A percentile compares a stretch with the other conserved stretches of the same genome.
These are phyloP conservation scores for Polydesmus complanatus DNA, from an alignment of 2,888 invertebrate species.

Conservation along the genomic window DNA sequence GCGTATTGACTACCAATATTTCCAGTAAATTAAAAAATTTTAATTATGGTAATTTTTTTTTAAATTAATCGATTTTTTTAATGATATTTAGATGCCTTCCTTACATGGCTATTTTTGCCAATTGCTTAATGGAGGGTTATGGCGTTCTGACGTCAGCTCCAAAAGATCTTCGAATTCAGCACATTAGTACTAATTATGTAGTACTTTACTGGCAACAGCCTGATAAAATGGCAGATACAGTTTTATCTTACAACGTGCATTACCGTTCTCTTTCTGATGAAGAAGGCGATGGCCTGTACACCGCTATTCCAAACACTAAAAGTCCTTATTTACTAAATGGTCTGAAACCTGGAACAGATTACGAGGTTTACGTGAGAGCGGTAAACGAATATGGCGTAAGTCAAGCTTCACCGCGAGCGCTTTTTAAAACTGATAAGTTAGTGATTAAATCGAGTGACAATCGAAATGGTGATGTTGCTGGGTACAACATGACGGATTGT, in stretches of 20 bases:
- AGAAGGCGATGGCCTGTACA: constrained; percentile 30
- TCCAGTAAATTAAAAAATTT: constrained; percentile 56
- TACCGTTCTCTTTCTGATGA: constrained; percentile 35
- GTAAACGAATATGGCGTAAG: constrained; percentile 66
- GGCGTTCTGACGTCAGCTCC: constrained; percentile 66
- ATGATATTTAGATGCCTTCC: constrained; percentile 48
- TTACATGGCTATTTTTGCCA: constrained; percentile 65
- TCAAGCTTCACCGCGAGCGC: constrained; percentile 55
- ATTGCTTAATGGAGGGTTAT: constrained; percentile 69
- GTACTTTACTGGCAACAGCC: constrained; percentile 66
- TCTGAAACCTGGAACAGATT: constrained; percentile 56
- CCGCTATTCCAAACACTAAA: constrained; percentile 34
- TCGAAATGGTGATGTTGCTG: constrained; percentile 16
- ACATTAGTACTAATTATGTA: constrained; percentile 59
- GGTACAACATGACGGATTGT: constrained; percentile 66
- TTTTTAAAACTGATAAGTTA: constrained; percentile 48
- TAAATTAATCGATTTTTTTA: not conserved
- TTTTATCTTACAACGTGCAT: constrained; percentile 48
- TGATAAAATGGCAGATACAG: constrained; percentile 51
- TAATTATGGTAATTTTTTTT: not conserved
- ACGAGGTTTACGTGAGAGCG: constrained; percentile 66
- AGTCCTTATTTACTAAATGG: constrained; percentile 60
- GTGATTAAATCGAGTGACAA: constrained; percentile 31
- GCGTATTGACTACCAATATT: constrained; percentile 61
- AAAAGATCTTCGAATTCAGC: constrained; percentile 47